Percentiles rank a stretch among this genome's conserved stretches.
Evolutionary conservation across 2,113 vertebrate genomes (phyloP).

Genomic region (Cariama cristata): DNA sequence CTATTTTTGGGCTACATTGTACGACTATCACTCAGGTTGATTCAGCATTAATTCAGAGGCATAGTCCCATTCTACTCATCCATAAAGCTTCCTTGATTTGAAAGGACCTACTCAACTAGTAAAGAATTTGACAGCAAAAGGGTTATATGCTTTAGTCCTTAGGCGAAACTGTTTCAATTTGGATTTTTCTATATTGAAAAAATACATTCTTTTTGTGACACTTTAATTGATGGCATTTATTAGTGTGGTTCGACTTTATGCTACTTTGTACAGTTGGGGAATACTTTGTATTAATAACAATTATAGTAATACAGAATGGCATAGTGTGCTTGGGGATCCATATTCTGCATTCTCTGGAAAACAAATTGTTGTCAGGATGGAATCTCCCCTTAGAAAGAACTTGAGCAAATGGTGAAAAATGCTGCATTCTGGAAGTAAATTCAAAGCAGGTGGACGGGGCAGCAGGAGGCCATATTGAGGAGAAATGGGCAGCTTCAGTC

Average conservation of each 20-base stretch:
- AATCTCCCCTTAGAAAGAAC: not conserved
- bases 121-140: not conserved
- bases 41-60: not conserved
- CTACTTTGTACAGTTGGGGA: not conserved
- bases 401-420: slow-evolving; percentile 6
- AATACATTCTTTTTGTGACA: not conserved
- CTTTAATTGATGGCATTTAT: not conserved
- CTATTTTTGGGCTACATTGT: not conserved
- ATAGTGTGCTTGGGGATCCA: not conserved
- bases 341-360: not conserved
- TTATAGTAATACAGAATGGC: not conserved
- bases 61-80: not conserved
- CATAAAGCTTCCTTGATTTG: not conserved
- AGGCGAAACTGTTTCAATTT: not conserved
- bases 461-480: slow-evolving; percentile 1
- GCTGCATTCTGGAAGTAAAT: slow-evolving; percentile 14
- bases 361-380: not conserved
- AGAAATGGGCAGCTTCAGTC: slow-evolving; percentile 40
- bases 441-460: slow-evolving; percentile 23
- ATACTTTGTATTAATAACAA: not conserved
- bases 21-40: not conserved
- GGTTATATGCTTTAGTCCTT: not conserved
- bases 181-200: not conserved
- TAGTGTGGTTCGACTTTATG: not conserved
- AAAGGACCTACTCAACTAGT: not conserved